Evolutionary conservation across 2,888 invertebrate species (phyloP).

Genomic region (Orchestes rusci): DNA sequence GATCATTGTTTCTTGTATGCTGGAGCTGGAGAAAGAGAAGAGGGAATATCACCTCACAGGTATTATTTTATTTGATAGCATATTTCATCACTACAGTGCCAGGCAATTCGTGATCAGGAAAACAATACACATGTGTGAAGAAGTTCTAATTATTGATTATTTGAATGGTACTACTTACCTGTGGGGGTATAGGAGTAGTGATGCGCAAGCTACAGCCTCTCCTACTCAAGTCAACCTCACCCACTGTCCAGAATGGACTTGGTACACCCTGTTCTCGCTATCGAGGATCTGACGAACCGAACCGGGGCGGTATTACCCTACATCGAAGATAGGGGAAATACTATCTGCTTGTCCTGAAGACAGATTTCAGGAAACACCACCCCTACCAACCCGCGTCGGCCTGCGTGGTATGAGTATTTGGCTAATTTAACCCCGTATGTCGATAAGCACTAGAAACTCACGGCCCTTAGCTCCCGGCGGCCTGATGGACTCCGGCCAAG

Average conservation of each 20-base stretch:
- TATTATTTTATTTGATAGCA: too few relatives aligned
- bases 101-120: too few relatives aligned
- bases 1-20: too few relatives aligned
- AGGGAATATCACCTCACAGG: too few relatives aligned
- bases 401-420: constrained; percentile 4
- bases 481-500: neutral
- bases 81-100: too few relatives aligned
- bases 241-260: constrained; percentile 1
- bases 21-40: too few relatives aligned
- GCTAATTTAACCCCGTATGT: neutral
- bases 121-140: too few relatives aligned
- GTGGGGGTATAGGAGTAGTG: neutral
- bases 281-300: neutral
- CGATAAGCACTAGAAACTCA: constrained; percentile 1
- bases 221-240: neutral
- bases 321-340: neutral
- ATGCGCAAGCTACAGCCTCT: constrained; percentile 3
- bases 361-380: constrained; percentile 3
- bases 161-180: too few relatives aligned
- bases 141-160: too few relatives aligned
- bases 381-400: neutral
- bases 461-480: constrained; percentile 6
- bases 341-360: neutral
- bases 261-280: constrained; percentile 1
- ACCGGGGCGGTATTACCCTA: neutral